Base-by-base conservation (phyloP, 2,797 vertebrate species). In the Parauchenoglanis punctatus region DNA sequence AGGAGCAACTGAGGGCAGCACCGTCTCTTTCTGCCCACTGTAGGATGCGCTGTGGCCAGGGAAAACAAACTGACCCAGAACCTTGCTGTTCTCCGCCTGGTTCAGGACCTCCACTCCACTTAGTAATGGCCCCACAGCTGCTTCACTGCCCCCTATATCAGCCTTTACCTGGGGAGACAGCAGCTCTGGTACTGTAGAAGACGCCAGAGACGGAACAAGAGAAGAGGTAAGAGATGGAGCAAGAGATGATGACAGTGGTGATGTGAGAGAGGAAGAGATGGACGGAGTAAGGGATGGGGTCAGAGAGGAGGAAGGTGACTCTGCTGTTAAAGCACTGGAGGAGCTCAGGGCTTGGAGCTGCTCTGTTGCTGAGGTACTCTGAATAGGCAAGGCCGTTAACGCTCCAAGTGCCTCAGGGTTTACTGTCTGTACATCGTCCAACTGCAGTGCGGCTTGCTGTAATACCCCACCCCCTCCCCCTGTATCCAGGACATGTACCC, bases 361-460 rank as follows among this genome's bases (percentile, higher is more conserved):
- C 44, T 92, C 92, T 0, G 94, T 56, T 1, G 92, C 72, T 17
- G 92, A 89, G 20, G 95, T 89, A 73, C 93, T 95, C 93, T 96
- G 97, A 94, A 97, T 91, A 0, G 96, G 93, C 63, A 99, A 93
- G 23, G 97, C 96, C 0, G 97, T 94, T 10, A 99, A 92, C 0
- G 96, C 96, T 18, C 97, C 97, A 63, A 99, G 92, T 1, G 97
- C 96, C 92, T 98, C 97, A 0, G 97, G 94, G 12, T 95, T 97
- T 13, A 97, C 96, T 0, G 97, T 96, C 93, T 97, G 98, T 67
- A 97, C 95, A 0, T 98, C 97, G n/a, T 98, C 97, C 90, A 97
- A 86, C 85, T 96, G 94, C 87, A 99, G 95, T 87, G 96, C 95
- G 82, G 95, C 96, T 90, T 97, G 97, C 80, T 97, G 97, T 11